phyloP scores from a whole-genome alignment of 2,888 invertebrate genomes.

The Cistogaster globosa region DNA sequence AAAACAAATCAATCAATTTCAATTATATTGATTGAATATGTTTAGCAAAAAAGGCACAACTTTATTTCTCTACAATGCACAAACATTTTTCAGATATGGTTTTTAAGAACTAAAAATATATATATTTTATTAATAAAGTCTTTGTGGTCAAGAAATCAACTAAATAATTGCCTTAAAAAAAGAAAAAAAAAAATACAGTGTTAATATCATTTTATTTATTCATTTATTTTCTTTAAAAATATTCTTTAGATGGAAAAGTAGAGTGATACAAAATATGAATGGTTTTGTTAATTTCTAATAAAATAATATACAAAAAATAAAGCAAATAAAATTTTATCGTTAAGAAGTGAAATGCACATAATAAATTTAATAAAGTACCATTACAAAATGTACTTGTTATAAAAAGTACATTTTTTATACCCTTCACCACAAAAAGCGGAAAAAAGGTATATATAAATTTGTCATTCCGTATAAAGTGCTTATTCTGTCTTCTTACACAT shows the following conservation, averaged over 20 bases:
- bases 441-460: too few relatives aligned
- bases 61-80: constrained; percentile 22
- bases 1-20: constrained; percentile 68
- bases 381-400: too few relatives aligned
- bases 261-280: not conserved
- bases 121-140: constrained; percentile 49
- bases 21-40: constrained; percentile 65
- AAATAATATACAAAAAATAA: too few relatives aligned
- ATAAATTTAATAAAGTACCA: too few relatives aligned
- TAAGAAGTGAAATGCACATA: too few relatives aligned
- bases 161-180: too few relatives aligned
- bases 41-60: not conserved
- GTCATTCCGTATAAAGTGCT: too few relatives aligned
- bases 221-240: not conserved
- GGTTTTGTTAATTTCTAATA: not conserved
- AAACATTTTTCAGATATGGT: constrained; percentile 61
- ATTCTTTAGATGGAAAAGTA: constrained; percentile 17
- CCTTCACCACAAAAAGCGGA: too few relatives aligned
- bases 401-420: too few relatives aligned
- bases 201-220: constrained; percentile 46
- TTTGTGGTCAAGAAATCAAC: constrained; percentile 31
- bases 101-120: constrained; percentile 1
- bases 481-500: too few relatives aligned
- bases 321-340: too few relatives aligned
- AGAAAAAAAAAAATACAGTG: constrained; percentile 14